phyloP scores from a whole-genome alignment of 2,113 vertebrate genomes.

The Mesocricetus auratus region DNA sequence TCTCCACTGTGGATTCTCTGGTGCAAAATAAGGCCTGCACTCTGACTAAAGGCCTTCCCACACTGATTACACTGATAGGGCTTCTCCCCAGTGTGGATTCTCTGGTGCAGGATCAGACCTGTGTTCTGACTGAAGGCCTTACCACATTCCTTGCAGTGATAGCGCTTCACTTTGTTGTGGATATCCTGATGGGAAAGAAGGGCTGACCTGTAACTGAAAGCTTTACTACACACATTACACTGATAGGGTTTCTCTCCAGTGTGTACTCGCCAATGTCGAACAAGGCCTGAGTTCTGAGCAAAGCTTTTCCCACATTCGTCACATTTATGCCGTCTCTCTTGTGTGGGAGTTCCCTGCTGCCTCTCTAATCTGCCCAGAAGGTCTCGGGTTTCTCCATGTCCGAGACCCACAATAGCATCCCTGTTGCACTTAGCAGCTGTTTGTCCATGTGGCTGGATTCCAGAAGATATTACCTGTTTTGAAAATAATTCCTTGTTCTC shows the following conservation, averaged over 20 bases:
- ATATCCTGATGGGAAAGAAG: constrained; percentile 82
- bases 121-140: constrained; percentile 87
- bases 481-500: constrained; percentile 79
- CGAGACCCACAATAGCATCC: constrained; percentile 65
- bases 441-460: constrained; percentile 71
- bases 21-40: constrained; percentile 85
- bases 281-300: constrained; percentile 77
- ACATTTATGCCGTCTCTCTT: constrained; percentile 81
- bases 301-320: constrained; percentile 84
- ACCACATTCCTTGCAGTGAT: constrained; percentile 86
- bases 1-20: constrained; percentile 85
- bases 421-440: constrained; percentile 74
- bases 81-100: constrained; percentile 86
- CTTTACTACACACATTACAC: constrained; percentile 84
- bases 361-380: constrained; percentile 74
- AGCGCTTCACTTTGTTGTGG: constrained; percentile 85
- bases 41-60: constrained; percentile 85
- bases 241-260: constrained; percentile 85
- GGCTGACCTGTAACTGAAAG: constrained; percentile 84
- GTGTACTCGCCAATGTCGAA: constrained; percentile 78
- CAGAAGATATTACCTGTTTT: constrained; percentile 77
- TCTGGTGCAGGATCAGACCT: constrained; percentile 84
- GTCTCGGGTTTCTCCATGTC: constrained; percentile 71
- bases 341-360: constrained; percentile 73
- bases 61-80: constrained; percentile 85